Percentiles rank a stretch among this genome's conserved stretches.
phyloP scores from a whole-genome alignment of 1,140 invertebrate genomes.

The Drosophila lowei region DNA sequence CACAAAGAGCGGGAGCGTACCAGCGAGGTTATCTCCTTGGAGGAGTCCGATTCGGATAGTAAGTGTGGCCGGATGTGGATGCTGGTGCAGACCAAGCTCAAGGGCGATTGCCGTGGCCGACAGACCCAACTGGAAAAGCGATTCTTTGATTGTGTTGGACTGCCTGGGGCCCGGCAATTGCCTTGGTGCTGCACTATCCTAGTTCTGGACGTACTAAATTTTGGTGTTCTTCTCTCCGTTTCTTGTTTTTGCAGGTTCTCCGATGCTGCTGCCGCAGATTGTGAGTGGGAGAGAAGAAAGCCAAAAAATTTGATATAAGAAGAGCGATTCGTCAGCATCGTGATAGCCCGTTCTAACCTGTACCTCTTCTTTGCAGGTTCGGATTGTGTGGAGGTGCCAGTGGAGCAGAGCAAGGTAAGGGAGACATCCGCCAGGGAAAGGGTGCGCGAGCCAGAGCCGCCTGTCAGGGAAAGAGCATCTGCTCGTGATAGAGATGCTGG shows the following conservation, averaged over 20 bases:
- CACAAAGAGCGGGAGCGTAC: slow-evolving; percentile 62
- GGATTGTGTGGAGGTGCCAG: slow-evolving; percentile 75
- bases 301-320: slow-evolving; percentile 15
- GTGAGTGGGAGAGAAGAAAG: slow-evolving; percentile 45
- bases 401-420: slow-evolving; percentile 38
- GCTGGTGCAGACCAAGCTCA: slow-evolving; percentile 52
- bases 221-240: slow-evolving; percentile 42
- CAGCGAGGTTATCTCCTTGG: slow-evolving; percentile 69
- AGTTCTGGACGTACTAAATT: slow-evolving; percentile 47
- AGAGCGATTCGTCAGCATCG: slow-evolving; percentile 5
- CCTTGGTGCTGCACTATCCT: slow-evolving; percentile 50
- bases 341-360: slow-evolving; percentile 27
- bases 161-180: slow-evolving; percentile 31
- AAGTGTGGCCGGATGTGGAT: slow-evolving; percentile 29
- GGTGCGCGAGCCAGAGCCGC: slow-evolving; percentile 32
- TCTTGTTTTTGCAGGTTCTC: slow-evolving; percentile 49
- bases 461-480: too few relatives aligned
- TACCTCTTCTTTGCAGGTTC: slow-evolving; percentile 58
- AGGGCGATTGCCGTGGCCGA: slow-evolving; percentile 47
- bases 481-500: slow-evolving; percentile 3
- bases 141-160: slow-evolving; percentile 39
- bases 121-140: slow-evolving; percentile 51
- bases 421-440: slow-evolving; percentile 28
- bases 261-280: slow-evolving; percentile 36
- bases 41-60: slow-evolving; percentile 77